Evolutionary conservation across 2,113 vertebrate genomes (phyloP), one percentile per base, ranked within the genome.

Genomic region (Pachyramphus minor): DNA sequence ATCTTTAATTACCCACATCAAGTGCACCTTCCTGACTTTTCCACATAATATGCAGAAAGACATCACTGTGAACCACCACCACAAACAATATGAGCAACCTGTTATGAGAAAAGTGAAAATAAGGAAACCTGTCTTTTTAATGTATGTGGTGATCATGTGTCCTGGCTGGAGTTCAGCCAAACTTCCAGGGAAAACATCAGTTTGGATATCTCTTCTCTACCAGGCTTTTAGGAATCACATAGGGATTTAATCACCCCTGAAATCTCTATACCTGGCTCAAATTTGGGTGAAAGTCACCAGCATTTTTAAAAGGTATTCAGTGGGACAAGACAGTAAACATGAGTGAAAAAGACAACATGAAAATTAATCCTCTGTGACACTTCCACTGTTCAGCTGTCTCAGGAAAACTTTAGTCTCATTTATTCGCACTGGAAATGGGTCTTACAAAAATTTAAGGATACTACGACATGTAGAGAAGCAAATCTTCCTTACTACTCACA

Each of bases 81-180:
- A 39, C 8, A 42, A 71, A 4, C 37, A 77, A 8, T 27, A 41
- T 5, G 10, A 94, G 28, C 15, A 89, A 25, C 8, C 6, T 79
- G 28, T 44, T 19, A 17, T 10, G 10, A 53, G 8, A 78, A 27
- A 44, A 56, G 14, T 8, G 52, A 28, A 89, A 84, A 53, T 23
- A 74, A 66, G 8, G 14, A 74, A 74, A 28, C 13, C 7, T 69
- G 13, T 56, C 44, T 78, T 84, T 84, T 23, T 52, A 16, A 39
- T 8, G 16, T 13, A 3, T 19, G 22, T 23, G 5, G 4, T 4
- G 1, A 14, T 21, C 18, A 33, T 64, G 49, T 55, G 1, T 35
- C 41, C 63, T 69, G 49, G 23, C 15, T 73, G 41, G 9, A 52
- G 28, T 47, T n/a, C 73, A 52, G 56, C 21, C 45, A 79, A 28